These are phyloP conservation scores for Cotesia chilonis DNA, from an alignment of 1,140 invertebrate genomes.

Conservation along the genomic window DNA sequence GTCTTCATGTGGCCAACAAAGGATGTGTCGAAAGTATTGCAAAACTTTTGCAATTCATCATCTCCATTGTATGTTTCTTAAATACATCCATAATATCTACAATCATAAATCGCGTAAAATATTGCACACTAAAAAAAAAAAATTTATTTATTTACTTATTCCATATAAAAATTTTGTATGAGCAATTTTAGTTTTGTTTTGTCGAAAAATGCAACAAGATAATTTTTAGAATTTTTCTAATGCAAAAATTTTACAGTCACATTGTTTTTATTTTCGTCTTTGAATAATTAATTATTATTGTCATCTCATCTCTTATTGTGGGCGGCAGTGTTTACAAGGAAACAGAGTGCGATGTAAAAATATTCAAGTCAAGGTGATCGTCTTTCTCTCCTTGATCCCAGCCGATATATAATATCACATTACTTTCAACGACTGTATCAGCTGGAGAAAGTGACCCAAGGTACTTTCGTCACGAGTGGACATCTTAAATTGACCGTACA, in stretches of 20 bases:
- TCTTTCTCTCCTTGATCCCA: constrained; percentile 14
- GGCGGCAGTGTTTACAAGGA: neutral
- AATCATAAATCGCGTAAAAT: neutral
- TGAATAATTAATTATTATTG: neutral
- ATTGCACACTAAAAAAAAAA: neutral
- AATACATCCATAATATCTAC: neutral
- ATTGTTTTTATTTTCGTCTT: neutral
- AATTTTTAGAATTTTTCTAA: no score
- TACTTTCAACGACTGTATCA: constrained; percentile 25
- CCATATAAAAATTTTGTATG: neutral
- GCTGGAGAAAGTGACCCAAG: neutral
- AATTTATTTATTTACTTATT: no score
- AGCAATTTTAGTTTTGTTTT: no score
- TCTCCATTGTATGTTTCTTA: neutral
- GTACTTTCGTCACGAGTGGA: constrained; percentile 12
- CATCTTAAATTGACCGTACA: neutral
- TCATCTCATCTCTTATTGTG: neutral
- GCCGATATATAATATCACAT: neutral
- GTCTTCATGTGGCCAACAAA: constrained; percentile 1
- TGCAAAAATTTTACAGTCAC: neutral
- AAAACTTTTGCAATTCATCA: neutral
- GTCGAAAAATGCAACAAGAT: no score
- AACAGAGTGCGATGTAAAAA: neutral
- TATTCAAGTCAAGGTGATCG: constrained; percentile 14
- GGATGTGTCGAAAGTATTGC: constrained; percentile 25